Base-by-base conservation (phyloP, 2,113 vertebrate species). In the Marmota flaviventris region DNA sequence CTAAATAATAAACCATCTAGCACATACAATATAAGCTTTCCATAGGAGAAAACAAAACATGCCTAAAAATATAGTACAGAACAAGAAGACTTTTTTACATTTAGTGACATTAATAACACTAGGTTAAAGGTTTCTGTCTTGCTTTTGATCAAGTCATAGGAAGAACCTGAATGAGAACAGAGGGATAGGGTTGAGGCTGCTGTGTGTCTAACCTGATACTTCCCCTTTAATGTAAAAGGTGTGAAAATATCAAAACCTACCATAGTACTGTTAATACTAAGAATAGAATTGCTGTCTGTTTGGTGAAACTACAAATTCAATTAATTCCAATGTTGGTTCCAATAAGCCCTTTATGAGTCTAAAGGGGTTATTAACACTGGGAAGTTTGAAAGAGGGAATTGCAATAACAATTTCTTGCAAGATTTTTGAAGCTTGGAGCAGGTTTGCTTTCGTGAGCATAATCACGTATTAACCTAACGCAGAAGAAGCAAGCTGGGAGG, bases 251-350 rank as follows among this genome's bases (percentile, higher is more conserved):
- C n/a, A 96, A 96, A 96, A 96, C n/a, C 34, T 73, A 87, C 92
- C 79, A 58, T 48, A 85, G 42, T 89, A 56, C 91, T 94, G 86
- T 89, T 93, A 94, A 88, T 95, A 75, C 42, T 93, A 96, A 85
- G 85, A 88, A 96, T 89, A 85, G 89, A 93, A 25, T 97, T 92
- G 75, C 79, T 0, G 1, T 70, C 75, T 96, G 86, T 96, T 95
- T 94, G 96, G 95, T 82, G 81, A 97, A 87, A 92, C 89, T 92
- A 92, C 87, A 94, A 48, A 96, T 95, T 97, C 90, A 94, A 86
- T 98, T 97, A 97, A 97, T 94, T 93, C 81, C 87, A 92, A 5
- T 70, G 81, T 86, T 87, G 95, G 63, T 94, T 95, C 94, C 76
- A 96, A 18, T 96, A 94, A 95, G 89, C 81, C 93, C 79, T 96